Evolutionary conservation across 2,113 vertebrate genomes (phyloP).

Genomic region (Empidonax traillii): DNA sequence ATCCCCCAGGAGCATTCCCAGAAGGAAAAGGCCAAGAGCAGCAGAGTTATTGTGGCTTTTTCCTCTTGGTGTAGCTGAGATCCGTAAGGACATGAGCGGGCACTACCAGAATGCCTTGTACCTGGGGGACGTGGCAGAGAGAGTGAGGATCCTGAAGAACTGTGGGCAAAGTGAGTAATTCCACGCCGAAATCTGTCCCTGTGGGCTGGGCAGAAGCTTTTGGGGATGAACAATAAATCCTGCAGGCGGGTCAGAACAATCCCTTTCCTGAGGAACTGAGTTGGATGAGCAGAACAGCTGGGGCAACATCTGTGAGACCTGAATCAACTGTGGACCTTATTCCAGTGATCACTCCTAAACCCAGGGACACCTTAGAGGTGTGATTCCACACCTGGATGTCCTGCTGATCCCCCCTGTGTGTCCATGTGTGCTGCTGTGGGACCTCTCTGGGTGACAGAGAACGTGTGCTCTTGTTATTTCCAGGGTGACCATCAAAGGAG

Average conservation of each 20-base stretch:
- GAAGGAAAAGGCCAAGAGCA: neutral
- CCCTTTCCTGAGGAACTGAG: neutral
- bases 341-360: neutral
- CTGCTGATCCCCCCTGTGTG: neutral
- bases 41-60: neutral
- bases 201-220: neutral
- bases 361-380: neutral
- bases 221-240: neutral
- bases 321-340: neutral
- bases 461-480: accelerated
- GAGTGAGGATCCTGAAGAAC: constrained; percentile 94
- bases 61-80: constrained; percentile 81
- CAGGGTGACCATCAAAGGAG: neutral
- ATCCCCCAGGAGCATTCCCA: neutral
- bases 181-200: accelerated
- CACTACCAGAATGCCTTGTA: constrained; percentile 97
- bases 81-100: constrained; percentile 98
- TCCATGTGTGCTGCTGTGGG: neutral
- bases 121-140: constrained; percentile 92
- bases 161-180: constrained; percentile 91
- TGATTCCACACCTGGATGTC: neutral
- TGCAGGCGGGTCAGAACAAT: neutral
- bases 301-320: neutral
- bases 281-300: neutral
- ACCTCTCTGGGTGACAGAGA: neutral